A percentile compares a stretch with the other conserved stretches of the same genome.
Conservation (phyloP, 2,113 vertebrate genomes). For the Cyanoderma ruficeps region DNA sequence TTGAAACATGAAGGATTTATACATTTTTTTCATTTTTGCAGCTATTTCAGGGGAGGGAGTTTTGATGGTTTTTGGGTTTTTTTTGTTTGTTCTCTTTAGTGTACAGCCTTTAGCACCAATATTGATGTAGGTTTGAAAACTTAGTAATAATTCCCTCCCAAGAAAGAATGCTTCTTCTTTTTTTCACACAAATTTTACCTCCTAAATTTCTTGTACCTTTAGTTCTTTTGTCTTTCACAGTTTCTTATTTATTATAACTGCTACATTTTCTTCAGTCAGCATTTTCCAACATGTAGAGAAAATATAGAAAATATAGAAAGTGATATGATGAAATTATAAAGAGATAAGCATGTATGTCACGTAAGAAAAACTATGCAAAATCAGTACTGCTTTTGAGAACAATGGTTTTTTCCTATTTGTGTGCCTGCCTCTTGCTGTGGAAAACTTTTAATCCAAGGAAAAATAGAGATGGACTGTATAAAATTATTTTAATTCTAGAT, state of each 20-base stretch:
- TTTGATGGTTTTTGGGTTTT: not conserved
- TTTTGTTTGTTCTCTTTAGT: not conserved
- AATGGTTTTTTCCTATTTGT: not conserved
- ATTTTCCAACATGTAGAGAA: not conserved
- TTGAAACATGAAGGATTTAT: not conserved
- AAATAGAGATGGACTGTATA: not conserved
- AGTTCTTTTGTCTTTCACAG: not conserved
- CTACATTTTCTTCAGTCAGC: not conserved
- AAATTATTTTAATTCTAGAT: not conserved
- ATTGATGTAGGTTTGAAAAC: not conserved
- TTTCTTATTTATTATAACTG: not conserved
- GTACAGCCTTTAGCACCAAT: not conserved
- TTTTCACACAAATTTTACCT: not conserved
- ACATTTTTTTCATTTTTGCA: not conserved
- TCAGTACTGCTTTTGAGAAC: not conserved
- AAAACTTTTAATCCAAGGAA: not conserved
- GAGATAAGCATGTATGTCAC: not conserved
- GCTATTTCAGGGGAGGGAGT: accelerated
- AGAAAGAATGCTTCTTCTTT: not conserved
- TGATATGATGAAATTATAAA: not conserved
- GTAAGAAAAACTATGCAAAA: not conserved
- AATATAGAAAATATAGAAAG: not conserved
- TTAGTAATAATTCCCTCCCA: not conserved
- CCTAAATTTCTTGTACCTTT: not conserved
- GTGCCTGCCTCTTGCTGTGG: not conserved